Base-by-base conservation (phyloP, 2,113 vertebrate genomes). In the Pedionomus torquatus region DNA sequence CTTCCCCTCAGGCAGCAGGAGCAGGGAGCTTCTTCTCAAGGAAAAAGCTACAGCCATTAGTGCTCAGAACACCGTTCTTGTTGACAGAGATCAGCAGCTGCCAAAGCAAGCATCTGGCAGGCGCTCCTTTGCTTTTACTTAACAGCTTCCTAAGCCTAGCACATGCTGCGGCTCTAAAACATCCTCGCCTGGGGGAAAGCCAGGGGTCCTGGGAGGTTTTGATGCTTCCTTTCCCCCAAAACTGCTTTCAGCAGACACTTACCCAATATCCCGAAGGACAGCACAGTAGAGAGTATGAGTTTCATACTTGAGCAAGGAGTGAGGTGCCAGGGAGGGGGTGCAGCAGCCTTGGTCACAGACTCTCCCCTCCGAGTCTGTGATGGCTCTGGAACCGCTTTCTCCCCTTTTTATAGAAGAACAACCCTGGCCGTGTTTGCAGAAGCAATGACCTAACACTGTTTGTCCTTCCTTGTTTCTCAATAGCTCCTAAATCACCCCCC, bases 401-500 rank as follows among this genome's bases (percentile, higher is more conserved):
- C 31, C 49, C 87, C 83, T 57, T 97, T 98, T 97, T 98, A 98
- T 98, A 98, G 96, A 87, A 58, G n/a, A 90, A 57, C 76, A 63
- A 74, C 82, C 54, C 82, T 93, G 90, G 94, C 96, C 70, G 74
- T 91, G 92, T 97, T 98, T 97, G 97, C 97, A 97, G 82, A 96
- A 97, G 95, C 89, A 86, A 95, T 97, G 97, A 97, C 97, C 97
- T 97, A 97, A 97, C 70, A 3, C 90, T 97, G 94, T 97, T 98
- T 98, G 95, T 97, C 94, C 95, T 97, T 96, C 97, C 94, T 97
- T 83, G 90, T 98, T 98, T 96, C 97, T 97, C 97, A 97, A 98
- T 97, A 96, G 90, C 80, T 94, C 44, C 77, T 65, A 76, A 84
- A 88, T 94, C 57, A 17, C 76, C 44, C 83, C 88, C 71, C 81